Percentiles rank a stretch among this genome's conserved stretches.
phyloP scores from a whole-genome alignment of 1,140 invertebrate species.

The Thrips palmi region DNA sequence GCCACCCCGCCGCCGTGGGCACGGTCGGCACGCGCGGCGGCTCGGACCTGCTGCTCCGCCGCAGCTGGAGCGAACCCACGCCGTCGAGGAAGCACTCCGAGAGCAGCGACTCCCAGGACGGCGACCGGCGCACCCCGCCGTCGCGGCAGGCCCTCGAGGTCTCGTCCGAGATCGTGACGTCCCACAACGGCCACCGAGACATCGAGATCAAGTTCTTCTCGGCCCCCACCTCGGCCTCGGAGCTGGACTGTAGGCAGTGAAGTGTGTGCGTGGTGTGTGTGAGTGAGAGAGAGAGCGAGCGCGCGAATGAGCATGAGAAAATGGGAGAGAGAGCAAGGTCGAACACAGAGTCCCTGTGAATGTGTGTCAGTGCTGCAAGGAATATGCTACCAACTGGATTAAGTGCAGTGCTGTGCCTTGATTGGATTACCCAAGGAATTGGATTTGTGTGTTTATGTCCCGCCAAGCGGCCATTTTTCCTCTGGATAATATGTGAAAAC shows the following conservation, averaged over 20 bases:
- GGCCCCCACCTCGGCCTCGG: slow-evolving; percentile 14
- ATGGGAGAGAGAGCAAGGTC: too few species aligned
- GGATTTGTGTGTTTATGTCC: too few species aligned
- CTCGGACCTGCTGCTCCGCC: slow-evolving; percentile 29
- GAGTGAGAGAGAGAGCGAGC: too few species aligned
- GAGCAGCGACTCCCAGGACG: slow-evolving; percentile 14
- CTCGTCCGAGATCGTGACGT: slow-evolving; percentile 59
- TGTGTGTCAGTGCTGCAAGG: too few species aligned
- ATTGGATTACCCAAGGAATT: too few species aligned
- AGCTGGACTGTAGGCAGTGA: slow-evolving; percentile 15
- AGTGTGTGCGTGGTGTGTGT: too few species aligned
- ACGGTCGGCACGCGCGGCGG: slow-evolving; percentile 10
- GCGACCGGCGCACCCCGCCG: slow-evolving; percentile 13
- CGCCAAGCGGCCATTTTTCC: too few species aligned
- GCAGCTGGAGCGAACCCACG: slow-evolving; percentile 41
- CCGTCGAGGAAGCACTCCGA: slow-evolving; percentile 19
- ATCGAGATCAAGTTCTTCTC: slow-evolving; percentile 60
- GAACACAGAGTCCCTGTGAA: too few species aligned
- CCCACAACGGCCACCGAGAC: slow-evolving; percentile 53
- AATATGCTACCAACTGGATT: too few species aligned
- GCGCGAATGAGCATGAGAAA: slow-evolving; percentile 19
- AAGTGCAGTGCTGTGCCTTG: too few species aligned
- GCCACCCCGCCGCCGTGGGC: slow-evolving; percentile 7
- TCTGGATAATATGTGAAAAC: too few species aligned
- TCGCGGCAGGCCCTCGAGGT: slow-evolving; percentile 31